Conservation (phyloP, 2,888 invertebrate genomes). For the Tetragonisca angustula region DNA sequence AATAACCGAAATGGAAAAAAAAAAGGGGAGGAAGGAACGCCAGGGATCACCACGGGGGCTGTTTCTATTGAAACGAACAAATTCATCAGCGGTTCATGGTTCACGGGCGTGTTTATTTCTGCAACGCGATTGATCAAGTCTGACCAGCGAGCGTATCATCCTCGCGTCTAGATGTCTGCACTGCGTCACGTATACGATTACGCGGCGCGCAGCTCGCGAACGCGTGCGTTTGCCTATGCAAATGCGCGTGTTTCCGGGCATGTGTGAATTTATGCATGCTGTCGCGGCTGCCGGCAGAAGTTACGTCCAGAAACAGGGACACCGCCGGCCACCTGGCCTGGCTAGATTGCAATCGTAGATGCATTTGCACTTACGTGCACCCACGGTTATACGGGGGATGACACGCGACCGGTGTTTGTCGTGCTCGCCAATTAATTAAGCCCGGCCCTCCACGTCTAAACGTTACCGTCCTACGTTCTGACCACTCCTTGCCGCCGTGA, state of each 20-base stretch:
- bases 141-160: constrained; percentile 44
- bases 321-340: constrained; percentile 51
- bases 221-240: constrained; percentile 67
- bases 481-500: constrained; percentile 21
- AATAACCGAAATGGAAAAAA: not conserved
- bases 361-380: constrained; percentile 64
- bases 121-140: constrained; percentile 43
- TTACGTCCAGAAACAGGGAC: constrained; percentile 62
- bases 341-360: constrained; percentile 64
- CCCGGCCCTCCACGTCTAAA: constrained; percentile 34
- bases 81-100: not conserved
- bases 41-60: not conserved
- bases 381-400: constrained; percentile 55
- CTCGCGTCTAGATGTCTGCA: constrained; percentile 50
- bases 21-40: not conserved
- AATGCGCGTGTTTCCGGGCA: constrained; percentile 64
- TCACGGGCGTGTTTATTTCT: constrained; percentile 21
- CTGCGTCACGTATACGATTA: constrained; percentile 59
- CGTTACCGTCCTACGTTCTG: constrained; percentile 36
- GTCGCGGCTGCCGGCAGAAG: constrained; percentile 59
- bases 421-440: constrained; percentile 63
- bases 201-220: constrained; percentile 44
- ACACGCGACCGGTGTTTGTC: constrained; percentile 61
- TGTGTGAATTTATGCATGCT: constrained; percentile 69
- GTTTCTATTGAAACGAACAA: constrained; percentile 8